Base-by-base conservation (phyloP, 2,797 vertebrate species). In the Myotis myotis region DNA sequence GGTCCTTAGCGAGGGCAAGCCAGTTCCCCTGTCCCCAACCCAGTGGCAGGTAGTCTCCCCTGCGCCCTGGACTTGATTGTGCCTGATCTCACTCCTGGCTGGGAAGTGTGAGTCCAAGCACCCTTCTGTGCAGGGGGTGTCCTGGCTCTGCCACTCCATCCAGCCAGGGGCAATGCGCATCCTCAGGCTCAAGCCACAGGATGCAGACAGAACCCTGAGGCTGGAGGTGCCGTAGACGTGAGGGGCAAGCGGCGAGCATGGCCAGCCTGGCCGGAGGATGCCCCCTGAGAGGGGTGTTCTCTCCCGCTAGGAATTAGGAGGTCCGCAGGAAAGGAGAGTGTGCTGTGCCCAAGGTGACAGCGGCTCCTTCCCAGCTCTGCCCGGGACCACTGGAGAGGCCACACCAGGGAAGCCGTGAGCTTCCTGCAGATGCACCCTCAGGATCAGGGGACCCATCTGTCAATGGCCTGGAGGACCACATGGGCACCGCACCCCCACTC, bases 91-190 rank as follows among this genome's bases (percentile, higher is more conserved):
- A 66, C 64, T 96, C 55, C 88, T 93, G 11, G 25, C 55, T 87
- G 62, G 90, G 33, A 53, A 91, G 91, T 91, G 74, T 96, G 96
- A 53, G 74, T 95, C 68, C 87, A 95, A 16, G 47, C 87, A 72
- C 95, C 85, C 80, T 88, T 86, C 57, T 91, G 51, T 5, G n/a
- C 16, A 92, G 20, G 51, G 49, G 23, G 25, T 66, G 23, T 85
- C 38, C 47, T 20, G 84, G 16, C 47, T 60, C 68, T 38, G 47
- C 25, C 51, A 8, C 49, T 96, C 89, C 93, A 94, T 88, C 60
- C 64, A 47, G 51, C 16, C 55, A 82, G 22, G 55, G 41, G 51
- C 41, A 51, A 72, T 9, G 44, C 57, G 33, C 57, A 38, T 66
- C 20, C 79, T 79, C 55, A 64, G 70, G 17, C 51, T 95, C 82